Evolutionary conservation across 2,797 vertebrate species (phyloP).

Genomic region (Anguilla anguilla): DNA sequence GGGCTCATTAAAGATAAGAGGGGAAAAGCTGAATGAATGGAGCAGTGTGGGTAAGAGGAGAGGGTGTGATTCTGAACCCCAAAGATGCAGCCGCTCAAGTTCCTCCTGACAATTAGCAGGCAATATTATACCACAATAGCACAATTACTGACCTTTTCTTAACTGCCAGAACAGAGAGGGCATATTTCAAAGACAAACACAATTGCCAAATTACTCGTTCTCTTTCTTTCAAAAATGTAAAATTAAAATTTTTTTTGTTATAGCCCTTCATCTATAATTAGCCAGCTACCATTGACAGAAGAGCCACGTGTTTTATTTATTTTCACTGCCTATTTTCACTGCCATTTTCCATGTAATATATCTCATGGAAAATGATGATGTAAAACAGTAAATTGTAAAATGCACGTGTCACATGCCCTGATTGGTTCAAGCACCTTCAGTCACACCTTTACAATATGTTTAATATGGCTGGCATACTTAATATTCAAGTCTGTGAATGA

Average conservation of each 20-base stretch:
- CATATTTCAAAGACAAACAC: neutral
- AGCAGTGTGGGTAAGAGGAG: constrained; percentile 5
- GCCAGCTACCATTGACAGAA: neutral
- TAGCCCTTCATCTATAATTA: neutral
- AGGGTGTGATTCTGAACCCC: constrained; percentile 21
- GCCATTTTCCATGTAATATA: neutral
- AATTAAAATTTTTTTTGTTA: neutral
- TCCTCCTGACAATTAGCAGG: constrained; percentile 4
- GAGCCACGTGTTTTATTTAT: neutral
- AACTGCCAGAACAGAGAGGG: neutral
- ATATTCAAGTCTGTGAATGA: neutral
- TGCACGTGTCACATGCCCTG: neutral
- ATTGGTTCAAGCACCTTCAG: neutral
- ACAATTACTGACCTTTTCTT: constrained; percentile 20
- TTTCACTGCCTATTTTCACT: neutral
- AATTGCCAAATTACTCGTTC: neutral
- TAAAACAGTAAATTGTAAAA: neutral
- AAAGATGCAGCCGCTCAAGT: neutral
- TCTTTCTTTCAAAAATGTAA: neutral
- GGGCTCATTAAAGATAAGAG: constrained; percentile 38
- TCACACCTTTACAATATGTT: neutral
- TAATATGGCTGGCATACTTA: neutral
- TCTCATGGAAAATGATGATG: neutral
- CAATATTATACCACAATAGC: neutral
- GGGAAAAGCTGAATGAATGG: constrained; percentile 27